Evolutionary conservation across 2,113 vertebrate species (phyloP).

Genomic region (Nothocercus julius): DNA sequence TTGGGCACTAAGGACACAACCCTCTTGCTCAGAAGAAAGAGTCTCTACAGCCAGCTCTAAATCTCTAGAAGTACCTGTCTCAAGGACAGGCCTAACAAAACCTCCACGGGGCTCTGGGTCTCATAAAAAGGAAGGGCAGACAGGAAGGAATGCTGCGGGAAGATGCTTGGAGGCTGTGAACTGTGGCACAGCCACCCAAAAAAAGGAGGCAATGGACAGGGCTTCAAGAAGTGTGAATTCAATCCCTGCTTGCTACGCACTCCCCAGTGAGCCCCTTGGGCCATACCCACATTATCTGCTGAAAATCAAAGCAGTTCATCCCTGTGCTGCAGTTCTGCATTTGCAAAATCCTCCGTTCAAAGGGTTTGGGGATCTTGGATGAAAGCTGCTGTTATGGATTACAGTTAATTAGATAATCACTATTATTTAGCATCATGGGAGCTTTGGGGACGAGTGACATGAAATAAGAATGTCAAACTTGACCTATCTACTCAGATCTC

Average conservation of each 20-base stretch:
- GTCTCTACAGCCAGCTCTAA: not conserved
- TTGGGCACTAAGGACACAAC: not conserved
- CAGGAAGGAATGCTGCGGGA: not conserved
- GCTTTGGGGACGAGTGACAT: not conserved
- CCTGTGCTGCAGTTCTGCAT: not conserved
- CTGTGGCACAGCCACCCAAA: not conserved
- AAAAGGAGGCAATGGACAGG: not conserved
- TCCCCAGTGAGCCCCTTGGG: not conserved
- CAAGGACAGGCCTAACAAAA: not conserved
- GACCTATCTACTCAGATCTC: not conserved
- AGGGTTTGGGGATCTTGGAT: not conserved
- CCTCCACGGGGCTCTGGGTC: not conserved
- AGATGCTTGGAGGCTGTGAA: not conserved
- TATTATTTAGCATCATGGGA: not conserved
- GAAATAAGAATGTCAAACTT: not conserved
- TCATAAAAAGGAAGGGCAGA: not conserved
- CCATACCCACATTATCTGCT: not conserved
- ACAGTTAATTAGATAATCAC: not conserved
- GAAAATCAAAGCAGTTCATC: not conserved
- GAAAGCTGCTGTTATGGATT: not conserved
- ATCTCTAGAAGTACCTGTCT: not conserved
- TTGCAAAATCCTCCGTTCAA: not conserved
- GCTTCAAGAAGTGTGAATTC: not conserved
- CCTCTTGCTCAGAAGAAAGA: not conserved
- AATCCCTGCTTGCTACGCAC: accelerated